Evolutionary conservation across 2,888 invertebrate species (phyloP).

Genomic region (Tillus elongatus): DNA sequence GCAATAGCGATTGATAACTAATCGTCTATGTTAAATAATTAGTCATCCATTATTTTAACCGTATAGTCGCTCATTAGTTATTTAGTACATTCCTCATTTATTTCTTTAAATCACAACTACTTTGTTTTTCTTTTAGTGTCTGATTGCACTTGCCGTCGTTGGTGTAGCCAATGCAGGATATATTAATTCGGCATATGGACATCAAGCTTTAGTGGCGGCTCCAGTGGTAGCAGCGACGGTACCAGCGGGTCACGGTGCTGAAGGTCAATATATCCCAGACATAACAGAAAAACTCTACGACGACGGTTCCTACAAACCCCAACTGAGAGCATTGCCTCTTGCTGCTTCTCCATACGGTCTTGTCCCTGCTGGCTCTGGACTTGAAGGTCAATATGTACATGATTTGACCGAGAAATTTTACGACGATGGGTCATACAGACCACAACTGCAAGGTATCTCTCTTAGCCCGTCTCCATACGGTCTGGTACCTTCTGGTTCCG

Average conservation of each 20-base stretch:
- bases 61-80: no score
- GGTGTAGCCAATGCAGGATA: no score
- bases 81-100: no score
- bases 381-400: constrained; percentile 30
- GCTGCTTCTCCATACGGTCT: constrained; percentile 12
- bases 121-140: no score
- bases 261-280: constrained; percentile 15
- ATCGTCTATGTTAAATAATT: no score
- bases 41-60: no score
- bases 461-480: constrained; percentile 12
- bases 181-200: no score
- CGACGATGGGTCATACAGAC: constrained; percentile 31
- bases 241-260: background rate
- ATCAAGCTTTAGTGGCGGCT: no score
- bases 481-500: constrained; percentile 21
- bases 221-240: background rate
- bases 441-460: background rate
- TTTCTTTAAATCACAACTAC: no score
- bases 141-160: no score
- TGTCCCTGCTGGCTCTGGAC: constrained; percentile 22
- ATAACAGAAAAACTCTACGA: constrained; percentile 14
- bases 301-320: constrained; percentile 16
- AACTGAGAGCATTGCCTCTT: background rate
- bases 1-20: no score
- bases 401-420: constrained; percentile 29